Evolutionary conservation across 2,888 invertebrate genomes (phyloP).

Genomic region (Geophilus truncorum): DNA sequence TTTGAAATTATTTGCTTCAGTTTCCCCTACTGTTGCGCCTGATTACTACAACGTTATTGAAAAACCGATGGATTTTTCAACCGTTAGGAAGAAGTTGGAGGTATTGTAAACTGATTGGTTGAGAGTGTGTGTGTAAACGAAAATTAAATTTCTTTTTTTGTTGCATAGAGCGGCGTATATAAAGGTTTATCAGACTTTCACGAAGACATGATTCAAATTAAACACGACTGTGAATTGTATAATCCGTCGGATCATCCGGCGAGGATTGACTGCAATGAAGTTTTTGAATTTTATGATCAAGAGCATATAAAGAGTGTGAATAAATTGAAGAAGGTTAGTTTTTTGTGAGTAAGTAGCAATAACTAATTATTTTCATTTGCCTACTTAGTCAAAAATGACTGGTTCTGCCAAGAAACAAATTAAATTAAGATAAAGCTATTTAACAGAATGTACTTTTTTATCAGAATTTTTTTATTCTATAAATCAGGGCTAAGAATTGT

Average conservation of each 20-base stretch:
- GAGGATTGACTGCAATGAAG: constrained; percentile 47
- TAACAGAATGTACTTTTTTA: not conserved
- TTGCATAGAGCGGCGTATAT: constrained; percentile 44
- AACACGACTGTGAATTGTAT: constrained; percentile 47
- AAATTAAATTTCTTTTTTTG: not conserved
- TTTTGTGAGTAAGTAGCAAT: no score
- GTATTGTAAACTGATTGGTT: no score
- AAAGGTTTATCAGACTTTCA: constrained; percentile 46
- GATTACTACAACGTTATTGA: constrained; percentile 48
- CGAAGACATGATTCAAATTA: constrained; percentile 47
- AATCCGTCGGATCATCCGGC: constrained; percentile 47
- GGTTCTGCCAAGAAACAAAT: constrained; percentile 32
- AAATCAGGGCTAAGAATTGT: not conserved
- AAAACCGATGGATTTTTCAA: constrained; percentile 49
- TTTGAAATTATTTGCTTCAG: constrained; percentile 40
- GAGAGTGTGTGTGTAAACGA: no score
- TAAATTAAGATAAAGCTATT: not conserved
- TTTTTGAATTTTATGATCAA: constrained; percentile 45
- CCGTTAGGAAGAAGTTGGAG: constrained; percentile 47
- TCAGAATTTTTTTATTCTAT: not conserved
- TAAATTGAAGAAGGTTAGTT: constrained; percentile 39
- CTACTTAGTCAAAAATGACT: not conserved
- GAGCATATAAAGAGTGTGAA: constrained; percentile 45
- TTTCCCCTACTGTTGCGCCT: constrained; percentile 47
- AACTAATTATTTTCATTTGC: not conserved